Evolutionary conservation across 2,797 vertebrate genomes (phyloP).

Genomic region (Phalloptychus januarius): DNA sequence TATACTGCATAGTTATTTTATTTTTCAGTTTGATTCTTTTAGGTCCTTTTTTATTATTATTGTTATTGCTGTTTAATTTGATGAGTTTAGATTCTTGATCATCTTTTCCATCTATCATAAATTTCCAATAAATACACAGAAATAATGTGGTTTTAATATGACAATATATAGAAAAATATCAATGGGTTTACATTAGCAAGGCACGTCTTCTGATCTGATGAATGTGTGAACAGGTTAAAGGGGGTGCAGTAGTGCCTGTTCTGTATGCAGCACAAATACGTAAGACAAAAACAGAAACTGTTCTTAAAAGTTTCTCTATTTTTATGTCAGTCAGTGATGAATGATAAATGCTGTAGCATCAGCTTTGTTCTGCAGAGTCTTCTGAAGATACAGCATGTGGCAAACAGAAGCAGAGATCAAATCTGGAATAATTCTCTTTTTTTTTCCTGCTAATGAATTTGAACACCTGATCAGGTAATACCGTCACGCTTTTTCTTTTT

Average conservation of each 20-base stretch:
- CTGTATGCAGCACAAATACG: background rate
- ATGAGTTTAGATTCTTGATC: no score
- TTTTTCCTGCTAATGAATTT: background rate
- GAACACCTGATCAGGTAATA: background rate
- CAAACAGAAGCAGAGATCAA: background rate
- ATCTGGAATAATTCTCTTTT: background rate
- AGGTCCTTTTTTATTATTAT: no score
- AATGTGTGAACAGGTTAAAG: background rate
- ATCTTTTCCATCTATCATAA: background rate
- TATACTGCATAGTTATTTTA: no score
- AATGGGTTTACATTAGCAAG: background rate
- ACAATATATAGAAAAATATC: background rate
- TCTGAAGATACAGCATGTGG: background rate
- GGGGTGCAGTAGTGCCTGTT: background rate
- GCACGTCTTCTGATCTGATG: background rate
- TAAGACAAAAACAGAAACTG: background rate
- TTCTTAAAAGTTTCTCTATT: background rate
- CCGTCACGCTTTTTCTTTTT: background rate
- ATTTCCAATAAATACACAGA: background rate
- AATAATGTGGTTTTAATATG: background rate
- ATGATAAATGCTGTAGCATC: background rate
- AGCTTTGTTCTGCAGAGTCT: background rate
- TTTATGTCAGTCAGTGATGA: background rate
- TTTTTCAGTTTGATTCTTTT: no score
- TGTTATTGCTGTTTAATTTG: no score